A percentile compares a stretch with the other conserved stretches of the same genome.
These are phyloP conservation scores for Piscicola geometra DNA, from an alignment of 2,888 invertebrate species.

Conservation along the genomic window DNA sequence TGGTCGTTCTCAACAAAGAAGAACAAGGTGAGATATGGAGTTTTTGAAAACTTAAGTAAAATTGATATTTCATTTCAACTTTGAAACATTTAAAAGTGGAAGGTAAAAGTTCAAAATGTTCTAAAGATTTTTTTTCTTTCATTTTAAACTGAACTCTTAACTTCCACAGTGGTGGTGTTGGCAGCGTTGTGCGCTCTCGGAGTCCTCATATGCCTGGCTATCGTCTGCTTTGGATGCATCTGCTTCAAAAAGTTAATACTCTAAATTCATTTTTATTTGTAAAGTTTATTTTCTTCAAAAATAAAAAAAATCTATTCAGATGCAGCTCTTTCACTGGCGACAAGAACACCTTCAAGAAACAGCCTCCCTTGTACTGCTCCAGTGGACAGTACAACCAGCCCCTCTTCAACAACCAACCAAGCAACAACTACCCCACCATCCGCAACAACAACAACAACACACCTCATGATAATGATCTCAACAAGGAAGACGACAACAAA, in stretches of 20 bases:
- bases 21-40: background rate
- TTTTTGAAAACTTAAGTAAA: too few relatives aligned
- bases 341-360: background rate
- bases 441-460: background rate
- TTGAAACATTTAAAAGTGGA: too few relatives aligned
- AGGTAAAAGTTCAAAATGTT: too few relatives aligned
- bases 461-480: too few relatives aligned
- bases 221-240: conserved; percentile 16
- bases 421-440: conserved; percentile 5
- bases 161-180: background rate
- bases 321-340: background rate
- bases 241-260: background rate
- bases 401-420: background rate
- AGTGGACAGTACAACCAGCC: conserved; percentile 6
- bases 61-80: too few relatives aligned
- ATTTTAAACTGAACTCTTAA: too few relatives aligned
- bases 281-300: background rate
- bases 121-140: too few relatives aligned
- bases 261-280: background rate
- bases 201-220: background rate
- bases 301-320: background rate
- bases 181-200: conserved; percentile 6
- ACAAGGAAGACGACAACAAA: conserved; percentile 19
- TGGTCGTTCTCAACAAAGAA: background rate
- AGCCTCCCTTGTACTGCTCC: background rate